Evolutionary conservation across 2,113 vertebrate genomes (phyloP).

Genomic region (Neodon shergylaensis): DNA sequence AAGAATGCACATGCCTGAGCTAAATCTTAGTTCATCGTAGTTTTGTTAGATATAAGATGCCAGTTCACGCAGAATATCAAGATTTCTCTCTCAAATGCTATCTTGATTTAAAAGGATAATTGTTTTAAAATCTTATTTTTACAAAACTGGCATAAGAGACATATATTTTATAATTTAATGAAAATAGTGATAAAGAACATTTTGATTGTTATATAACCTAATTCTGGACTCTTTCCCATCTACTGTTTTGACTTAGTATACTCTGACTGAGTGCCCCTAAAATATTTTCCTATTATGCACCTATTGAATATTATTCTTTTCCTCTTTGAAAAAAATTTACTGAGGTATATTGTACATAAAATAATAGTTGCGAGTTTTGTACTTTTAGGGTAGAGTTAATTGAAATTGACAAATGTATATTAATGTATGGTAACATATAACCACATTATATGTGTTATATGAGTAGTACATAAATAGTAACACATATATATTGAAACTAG

Average conservation of each 20-base stretch:
- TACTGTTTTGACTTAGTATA: background rate
- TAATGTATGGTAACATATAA: background rate
- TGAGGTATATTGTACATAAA: constrained; percentile 18
- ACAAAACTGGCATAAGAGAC: constrained; percentile 20
- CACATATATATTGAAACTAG: background rate
- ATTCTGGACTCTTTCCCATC: constrained; percentile 36
- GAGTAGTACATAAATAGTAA: no score
- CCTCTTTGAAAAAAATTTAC: background rate
- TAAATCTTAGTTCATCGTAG: background rate
- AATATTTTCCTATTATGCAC: constrained; percentile 15
- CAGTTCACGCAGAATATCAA: background rate
- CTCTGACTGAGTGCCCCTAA: background rate
- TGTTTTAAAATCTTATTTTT: constrained; percentile 3
- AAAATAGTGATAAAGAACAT: constrained; percentile 26
- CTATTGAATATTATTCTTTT: constrained; percentile 3
- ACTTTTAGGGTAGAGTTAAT: constrained; percentile 1
- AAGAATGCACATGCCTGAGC: background rate
- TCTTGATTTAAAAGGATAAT: constrained; percentile 5
- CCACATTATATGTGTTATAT: background rate
- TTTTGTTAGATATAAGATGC: constrained; percentile 27
- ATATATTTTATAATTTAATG: constrained; percentile 44
- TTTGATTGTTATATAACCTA: constrained; percentile 4
- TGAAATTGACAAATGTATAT: background rate
- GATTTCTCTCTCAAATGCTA: background rate
- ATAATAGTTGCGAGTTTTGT: background rate